phyloP scores from a whole-genome alignment of 2,888 invertebrate species.

The Icerya purchasi region DNA sequence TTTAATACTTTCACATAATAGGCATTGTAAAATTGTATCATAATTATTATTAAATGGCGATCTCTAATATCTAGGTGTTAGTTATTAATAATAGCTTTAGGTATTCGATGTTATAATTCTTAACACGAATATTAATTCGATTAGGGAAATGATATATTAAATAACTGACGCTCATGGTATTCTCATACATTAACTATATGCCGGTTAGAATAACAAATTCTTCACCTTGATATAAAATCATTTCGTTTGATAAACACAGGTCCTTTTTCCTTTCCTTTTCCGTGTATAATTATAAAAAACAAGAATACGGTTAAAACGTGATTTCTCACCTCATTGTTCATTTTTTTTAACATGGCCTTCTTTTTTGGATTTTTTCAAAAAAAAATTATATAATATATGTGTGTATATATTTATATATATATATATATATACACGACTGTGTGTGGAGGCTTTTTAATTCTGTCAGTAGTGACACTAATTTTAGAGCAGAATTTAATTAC shows the following conservation, averaged over 20 bases:
- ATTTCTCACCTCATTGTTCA: constrained; percentile 3
- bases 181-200: background rate
- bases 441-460: background rate
- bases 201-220: background rate
- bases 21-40: no score
- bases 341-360: constrained; percentile 1
- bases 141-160: background rate
- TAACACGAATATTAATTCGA: background rate
- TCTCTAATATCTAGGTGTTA: no score
- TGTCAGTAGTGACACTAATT: constrained; percentile 1
- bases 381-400: background rate
- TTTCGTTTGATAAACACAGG: background rate
- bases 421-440: background rate
- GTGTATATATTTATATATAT: background rate
- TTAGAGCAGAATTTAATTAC: background rate
- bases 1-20: no score
- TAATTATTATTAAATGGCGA: no score
- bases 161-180: background rate
- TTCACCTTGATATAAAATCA: background rate
- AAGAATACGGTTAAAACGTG: background rate
- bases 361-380: background rate
- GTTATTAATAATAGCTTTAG: no score
- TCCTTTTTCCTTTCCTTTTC: background rate
- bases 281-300: background rate
- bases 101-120: background rate